phyloP scores from a whole-genome alignment of 2,113 vertebrate genomes.

The Ptilorrhoa leucosticta region DNA sequence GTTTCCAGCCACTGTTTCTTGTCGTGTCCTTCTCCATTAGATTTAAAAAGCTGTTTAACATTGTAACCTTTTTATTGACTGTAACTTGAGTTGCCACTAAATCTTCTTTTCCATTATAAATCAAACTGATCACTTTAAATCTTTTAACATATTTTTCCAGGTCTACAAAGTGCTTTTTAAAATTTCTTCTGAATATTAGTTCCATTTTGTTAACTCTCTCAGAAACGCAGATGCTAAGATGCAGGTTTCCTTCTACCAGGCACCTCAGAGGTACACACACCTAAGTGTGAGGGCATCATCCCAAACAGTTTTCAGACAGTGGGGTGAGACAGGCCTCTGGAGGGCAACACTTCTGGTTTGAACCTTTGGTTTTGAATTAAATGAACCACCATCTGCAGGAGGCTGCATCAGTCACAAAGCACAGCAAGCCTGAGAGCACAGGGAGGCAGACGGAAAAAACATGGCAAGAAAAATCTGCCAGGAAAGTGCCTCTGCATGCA shows the following conservation, averaged over 20 bases:
- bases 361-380: neutral
- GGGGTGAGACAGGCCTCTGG: neutral
- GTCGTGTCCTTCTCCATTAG: neutral
- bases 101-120: conserved; percentile 9
- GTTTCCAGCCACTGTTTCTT: neutral
- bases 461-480: neutral
- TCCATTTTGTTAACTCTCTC: neutral
- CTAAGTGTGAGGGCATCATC: neutral
- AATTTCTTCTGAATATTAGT: neutral
- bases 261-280: neutral
- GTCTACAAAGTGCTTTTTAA: neutral
- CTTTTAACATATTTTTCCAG: neutral
- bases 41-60: conserved; percentile 24
- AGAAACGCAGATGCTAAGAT: neutral
- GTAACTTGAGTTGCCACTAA: neutral
- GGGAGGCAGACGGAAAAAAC: neutral
- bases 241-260: neutral
- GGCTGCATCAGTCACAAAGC: neutral
- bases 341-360: neutral
- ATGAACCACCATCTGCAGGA: neutral
- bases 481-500: neutral
- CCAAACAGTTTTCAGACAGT: neutral
- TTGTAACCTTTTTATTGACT: conserved; percentile 30
- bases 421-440: neutral
- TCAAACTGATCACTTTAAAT: neutral